Percentiles rank a stretch among this genome's conserved stretches.
phyloP scores from a whole-genome alignment of 2,113 vertebrate genomes.

The Pelobates fuscus region DNA sequence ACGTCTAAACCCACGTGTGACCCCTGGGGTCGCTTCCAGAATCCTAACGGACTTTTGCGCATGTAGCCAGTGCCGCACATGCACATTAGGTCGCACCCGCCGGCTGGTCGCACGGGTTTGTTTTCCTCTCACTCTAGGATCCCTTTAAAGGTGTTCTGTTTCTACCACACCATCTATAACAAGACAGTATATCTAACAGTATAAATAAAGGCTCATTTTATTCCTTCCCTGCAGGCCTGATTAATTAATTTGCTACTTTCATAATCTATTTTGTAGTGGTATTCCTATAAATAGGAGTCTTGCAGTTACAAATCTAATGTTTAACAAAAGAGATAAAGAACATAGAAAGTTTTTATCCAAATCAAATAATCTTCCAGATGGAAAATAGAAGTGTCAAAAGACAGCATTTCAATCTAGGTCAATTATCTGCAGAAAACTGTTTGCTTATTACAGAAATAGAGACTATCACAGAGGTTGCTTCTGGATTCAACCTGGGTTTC shows the following conservation, averaged over 20 bases:
- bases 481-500: slow-evolving; percentile 8
- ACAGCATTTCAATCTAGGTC: slow-evolving; percentile 43
- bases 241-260: background rate
- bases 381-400: slow-evolving; percentile 40
- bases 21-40: too few relatives aligned
- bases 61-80: too few relatives aligned
- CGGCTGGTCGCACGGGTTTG: too few relatives aligned
- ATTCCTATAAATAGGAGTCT: background rate
- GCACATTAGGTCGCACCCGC: too few relatives aligned
- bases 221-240: too few relatives aligned
- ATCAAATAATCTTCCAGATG: slow-evolving; percentile 28
- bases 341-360: slow-evolving; percentile 17
- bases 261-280: background rate
- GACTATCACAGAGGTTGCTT: slow-evolving; percentile 35
- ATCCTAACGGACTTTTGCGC: too few relatives aligned
- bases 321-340: slow-evolving; percentile 23
- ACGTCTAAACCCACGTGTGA: too few relatives aligned
- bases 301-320: slow-evolving; percentile 19
- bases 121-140: too few relatives aligned
- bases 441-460: slow-evolving; percentile 38
- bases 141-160: too few relatives aligned
- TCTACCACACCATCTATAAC: too few relatives aligned
- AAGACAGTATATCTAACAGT: too few relatives aligned
- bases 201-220: too few relatives aligned
- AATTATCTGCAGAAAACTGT: slow-evolving; percentile 34